These are phyloP conservation scores for Epistrophe grossulariae DNA, from an alignment of 2,888 invertebrate genomes.

Conservation along the genomic window DNA sequence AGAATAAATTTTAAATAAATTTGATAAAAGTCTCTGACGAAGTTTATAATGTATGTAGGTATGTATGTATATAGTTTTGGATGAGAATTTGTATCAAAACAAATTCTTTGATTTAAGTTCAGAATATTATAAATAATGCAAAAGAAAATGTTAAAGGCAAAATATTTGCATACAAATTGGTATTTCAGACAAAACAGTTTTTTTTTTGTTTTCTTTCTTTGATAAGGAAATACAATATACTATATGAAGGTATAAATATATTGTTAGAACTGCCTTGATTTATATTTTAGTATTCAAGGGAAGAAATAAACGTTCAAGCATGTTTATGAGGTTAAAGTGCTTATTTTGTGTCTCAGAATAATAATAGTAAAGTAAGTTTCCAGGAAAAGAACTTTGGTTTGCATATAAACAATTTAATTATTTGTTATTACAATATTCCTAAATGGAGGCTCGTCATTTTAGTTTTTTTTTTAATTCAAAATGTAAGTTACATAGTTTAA, in stretches of 20 bases:
- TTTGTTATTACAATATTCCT: neutral
- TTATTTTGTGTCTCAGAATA: neutral
- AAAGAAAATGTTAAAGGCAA: conserved; percentile 20
- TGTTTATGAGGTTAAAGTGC: neutral
- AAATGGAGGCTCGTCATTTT: neutral
- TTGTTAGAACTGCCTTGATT: conserved; percentile 17
- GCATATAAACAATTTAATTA: neutral
- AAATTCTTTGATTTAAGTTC: conserved; percentile 17
- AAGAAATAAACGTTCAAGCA: neutral
- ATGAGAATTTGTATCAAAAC: conserved; percentile 16
- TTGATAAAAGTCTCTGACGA: conserved; percentile 12
- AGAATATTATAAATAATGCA: conserved; percentile 19
- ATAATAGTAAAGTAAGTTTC: conserved; percentile 4
- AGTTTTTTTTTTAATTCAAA: neutral
- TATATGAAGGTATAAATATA: too few species aligned
- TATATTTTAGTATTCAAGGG: conserved; percentile 33
- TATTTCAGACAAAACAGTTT: neutral
- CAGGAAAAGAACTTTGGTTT: neutral
- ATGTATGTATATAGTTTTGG: neutral
- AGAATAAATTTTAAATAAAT: conserved; percentile 10
- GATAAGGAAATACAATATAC: conserved; percentile 8
- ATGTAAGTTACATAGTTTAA: too few species aligned
- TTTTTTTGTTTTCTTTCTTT: conserved; percentile 9
- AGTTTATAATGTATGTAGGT: neutral
- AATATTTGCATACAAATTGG: conserved; percentile 13